Evolutionary conservation across 2,888 invertebrate genomes (phyloP).

Genomic region (Philhelius pedissequus): DNA sequence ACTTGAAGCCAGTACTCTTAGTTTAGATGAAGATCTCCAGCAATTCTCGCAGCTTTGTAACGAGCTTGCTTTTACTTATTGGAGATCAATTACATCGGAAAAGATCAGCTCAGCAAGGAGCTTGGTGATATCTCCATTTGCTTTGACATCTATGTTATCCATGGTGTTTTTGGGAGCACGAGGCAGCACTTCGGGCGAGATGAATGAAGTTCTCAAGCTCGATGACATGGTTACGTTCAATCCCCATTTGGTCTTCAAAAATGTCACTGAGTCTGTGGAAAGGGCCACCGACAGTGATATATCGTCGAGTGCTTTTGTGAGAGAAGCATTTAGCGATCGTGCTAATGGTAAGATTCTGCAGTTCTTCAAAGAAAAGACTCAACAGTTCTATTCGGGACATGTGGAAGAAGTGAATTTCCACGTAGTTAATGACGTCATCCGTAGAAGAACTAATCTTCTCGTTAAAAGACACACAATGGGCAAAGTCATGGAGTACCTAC

Average conservation of each 20-base stretch:
- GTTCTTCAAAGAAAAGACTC: slow-evolving; percentile 92
- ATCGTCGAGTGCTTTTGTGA: slow-evolving; percentile 88
- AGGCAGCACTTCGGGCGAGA: slow-evolving; percentile 92
- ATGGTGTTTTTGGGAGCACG: slow-evolving; percentile 94
- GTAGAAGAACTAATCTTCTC: slow-evolving; percentile 88
- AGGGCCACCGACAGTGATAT: slow-evolving; percentile 85
- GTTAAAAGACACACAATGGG: slow-evolving; percentile 89
- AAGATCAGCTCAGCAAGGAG: slow-evolving; percentile 88
- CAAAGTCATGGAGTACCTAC: slow-evolving; percentile 87
- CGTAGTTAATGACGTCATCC: slow-evolving; percentile 89
- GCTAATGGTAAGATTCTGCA: slow-evolving; percentile 88
- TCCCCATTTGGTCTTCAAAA: slow-evolving; percentile 91
- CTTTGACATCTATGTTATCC: slow-evolving; percentile 90
- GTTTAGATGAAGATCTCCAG: slow-evolving; percentile 86
- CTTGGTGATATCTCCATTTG: slow-evolving; percentile 90
- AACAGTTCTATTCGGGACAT: slow-evolving; percentile 91
- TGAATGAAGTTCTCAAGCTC: slow-evolving; percentile 90
- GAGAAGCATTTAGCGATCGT: slow-evolving; percentile 90
- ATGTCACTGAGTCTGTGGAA: slow-evolving; percentile 90
- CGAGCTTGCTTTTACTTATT: slow-evolving; percentile 90
- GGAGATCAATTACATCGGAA: slow-evolving; percentile 85
- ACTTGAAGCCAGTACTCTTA: slow-evolving; percentile 86
- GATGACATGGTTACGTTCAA: slow-evolving; percentile 95
- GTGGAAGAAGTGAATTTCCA: slow-evolving; percentile 92
- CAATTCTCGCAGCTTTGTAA: slow-evolving; percentile 90